These are phyloP conservation scores for Fistularia tabacaria DNA, from an alignment of 2,797 vertebrate species.

Conservation along the genomic window DNA sequence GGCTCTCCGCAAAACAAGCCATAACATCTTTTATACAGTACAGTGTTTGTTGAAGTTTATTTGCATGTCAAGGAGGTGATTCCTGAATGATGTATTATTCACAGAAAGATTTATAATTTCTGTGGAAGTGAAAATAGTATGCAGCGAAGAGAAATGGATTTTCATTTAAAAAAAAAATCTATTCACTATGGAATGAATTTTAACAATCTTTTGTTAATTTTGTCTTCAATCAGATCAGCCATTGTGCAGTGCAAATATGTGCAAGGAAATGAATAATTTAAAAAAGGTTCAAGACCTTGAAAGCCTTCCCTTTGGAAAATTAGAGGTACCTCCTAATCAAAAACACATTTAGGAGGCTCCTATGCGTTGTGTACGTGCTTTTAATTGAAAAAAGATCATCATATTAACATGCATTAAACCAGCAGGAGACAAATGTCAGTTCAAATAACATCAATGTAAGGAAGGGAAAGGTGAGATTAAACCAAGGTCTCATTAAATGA, in stretches of 20 bases:
- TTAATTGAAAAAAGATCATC: conserved; percentile 11
- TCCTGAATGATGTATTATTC: conserved; percentile 46
- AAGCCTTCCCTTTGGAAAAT: conserved; percentile 7
- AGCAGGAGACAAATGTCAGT: neutral
- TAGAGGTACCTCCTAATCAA: neutral
- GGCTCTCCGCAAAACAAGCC: conserved; percentile 59
- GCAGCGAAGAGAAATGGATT: too few species aligned
- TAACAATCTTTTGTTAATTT: too few species aligned
- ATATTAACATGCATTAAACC: neutral
- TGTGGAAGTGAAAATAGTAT: conserved; percentile 29
- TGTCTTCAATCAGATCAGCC: conserved; percentile 9
- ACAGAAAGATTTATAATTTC: conserved; percentile 41
- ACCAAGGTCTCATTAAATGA: neutral
- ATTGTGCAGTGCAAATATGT: conserved; percentile 28
- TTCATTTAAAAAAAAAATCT: too few species aligned
- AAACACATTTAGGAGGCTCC: conserved; percentile 11
- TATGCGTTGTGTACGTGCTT: neutral
- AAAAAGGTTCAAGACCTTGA: conserved; percentile 2
- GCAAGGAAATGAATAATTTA: conserved; percentile 13
- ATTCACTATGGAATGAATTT: too few species aligned
- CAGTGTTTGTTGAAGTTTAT: conserved; percentile 42
- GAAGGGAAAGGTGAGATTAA: conserved; percentile 1
- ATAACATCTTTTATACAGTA: conserved; percentile 44
- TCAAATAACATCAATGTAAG: neutral
- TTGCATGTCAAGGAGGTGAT: conserved; percentile 51